Evolutionary conservation across 1,140 invertebrate genomes (phyloP).

Genomic region (fruit fly (Drosophila melanogaster)): DNA sequence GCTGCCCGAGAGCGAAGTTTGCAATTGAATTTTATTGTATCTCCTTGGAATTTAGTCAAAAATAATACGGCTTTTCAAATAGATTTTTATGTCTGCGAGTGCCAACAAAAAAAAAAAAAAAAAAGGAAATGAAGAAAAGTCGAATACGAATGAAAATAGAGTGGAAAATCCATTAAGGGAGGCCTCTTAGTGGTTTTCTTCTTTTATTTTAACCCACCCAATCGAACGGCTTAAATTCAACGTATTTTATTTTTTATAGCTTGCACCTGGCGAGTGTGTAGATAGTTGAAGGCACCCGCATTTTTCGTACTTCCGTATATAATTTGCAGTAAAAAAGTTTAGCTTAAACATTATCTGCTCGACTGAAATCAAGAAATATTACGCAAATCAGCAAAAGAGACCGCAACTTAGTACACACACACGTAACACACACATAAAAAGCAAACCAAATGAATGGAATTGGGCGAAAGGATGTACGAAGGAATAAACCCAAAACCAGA

Average conservation of each 20-base stretch:
- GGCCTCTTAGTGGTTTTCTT: conserved; percentile 41
- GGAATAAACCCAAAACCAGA: conserved; percentile 26
- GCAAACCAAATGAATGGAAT: conserved; percentile 54
- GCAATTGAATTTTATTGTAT: conserved; percentile 79
- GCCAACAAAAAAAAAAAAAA: conserved; percentile 39
- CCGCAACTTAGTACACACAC: conserved; percentile 20
- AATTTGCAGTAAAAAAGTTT: neutral
- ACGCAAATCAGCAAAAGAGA: conserved; percentile 40
- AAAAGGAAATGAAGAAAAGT: no score
- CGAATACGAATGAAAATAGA: no score
- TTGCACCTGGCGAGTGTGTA: conserved; percentile 17
- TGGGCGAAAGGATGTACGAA: conserved; percentile 21
- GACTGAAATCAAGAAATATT: conserved; percentile 55
- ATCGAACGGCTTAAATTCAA: conserved; percentile 16
- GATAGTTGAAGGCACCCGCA: conserved; percentile 12
- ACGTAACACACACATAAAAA: conserved; percentile 11
- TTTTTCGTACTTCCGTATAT: neutral
- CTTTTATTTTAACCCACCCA: neutral
- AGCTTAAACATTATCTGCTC: conserved; percentile 2
- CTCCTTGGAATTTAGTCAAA: conserved; percentile 74
- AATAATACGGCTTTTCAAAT: conserved; percentile 58
- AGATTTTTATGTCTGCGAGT: conserved; percentile 47
- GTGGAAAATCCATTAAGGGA: conserved; percentile 25
- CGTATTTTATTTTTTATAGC: conserved; percentile 25
- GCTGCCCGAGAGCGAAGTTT: conserved; percentile 52